phyloP scores from a whole-genome alignment of 37 sponge, comb jelly and placozoan species.

The Hexactinellida sp. region DNA sequence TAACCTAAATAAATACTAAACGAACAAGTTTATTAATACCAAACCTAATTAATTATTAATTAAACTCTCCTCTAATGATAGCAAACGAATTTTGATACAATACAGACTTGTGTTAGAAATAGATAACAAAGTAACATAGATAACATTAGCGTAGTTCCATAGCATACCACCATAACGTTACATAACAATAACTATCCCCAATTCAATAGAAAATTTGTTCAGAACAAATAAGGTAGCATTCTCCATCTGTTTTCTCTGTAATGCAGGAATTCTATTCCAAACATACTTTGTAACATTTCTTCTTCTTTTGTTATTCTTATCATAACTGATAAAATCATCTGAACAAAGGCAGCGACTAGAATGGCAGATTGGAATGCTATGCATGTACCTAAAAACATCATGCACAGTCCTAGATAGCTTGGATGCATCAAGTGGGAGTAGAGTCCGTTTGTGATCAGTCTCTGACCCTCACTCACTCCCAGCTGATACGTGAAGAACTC shows the following conservation, averaged over 20 bases:
- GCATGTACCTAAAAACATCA: not conserved
- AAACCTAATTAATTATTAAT: too few species aligned
- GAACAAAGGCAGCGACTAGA: not conserved
- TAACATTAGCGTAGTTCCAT: too few species aligned
- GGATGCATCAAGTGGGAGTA: not conserved
- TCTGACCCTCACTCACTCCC: slow-evolving; percentile 8
- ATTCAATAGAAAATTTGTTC: too few species aligned
- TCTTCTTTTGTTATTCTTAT: not conserved
- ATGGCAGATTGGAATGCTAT: not conserved
- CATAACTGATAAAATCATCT: not conserved
- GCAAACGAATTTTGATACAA: too few species aligned
- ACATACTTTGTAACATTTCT: not conserved
- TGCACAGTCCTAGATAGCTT: not conserved
- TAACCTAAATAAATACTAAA: too few species aligned
- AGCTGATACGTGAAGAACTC: not conserved
- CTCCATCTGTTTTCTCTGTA: not conserved
- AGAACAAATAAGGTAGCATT: not conserved
- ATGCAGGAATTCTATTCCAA: not conserved
- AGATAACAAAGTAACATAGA: too few species aligned
- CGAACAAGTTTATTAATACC: too few species aligned
- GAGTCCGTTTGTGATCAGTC: not conserved
- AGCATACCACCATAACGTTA: too few species aligned
- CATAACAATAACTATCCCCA: too few species aligned
- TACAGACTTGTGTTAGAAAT: too few species aligned
- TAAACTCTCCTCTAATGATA: too few species aligned